Percentiles rank a stretch among this genome's conserved stretches.
These are phyloP conservation scores for Bubo blakistoni DNA, from an alignment of 2,113 vertebrate species.

Conservation along the genomic window DNA sequence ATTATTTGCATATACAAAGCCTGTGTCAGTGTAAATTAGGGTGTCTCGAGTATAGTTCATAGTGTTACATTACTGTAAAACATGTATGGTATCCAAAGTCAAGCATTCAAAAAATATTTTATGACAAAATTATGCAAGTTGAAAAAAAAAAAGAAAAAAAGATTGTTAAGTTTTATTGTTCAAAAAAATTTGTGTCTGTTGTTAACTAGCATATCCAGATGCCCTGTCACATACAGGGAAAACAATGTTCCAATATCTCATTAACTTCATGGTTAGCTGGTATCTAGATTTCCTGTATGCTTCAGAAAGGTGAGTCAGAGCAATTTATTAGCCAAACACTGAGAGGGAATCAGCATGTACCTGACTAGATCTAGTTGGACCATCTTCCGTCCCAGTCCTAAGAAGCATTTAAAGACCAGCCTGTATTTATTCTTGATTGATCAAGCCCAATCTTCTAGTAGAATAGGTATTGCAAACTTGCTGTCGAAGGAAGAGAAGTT, in stretches of 20 bases:
- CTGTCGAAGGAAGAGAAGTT: not conserved
- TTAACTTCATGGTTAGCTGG: not conserved
- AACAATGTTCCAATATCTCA: not conserved
- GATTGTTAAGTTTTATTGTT: not conserved
- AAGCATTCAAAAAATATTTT: not conserved
- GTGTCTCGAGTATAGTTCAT: not conserved
- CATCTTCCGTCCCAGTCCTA: not conserved
- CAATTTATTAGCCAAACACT: not conserved
- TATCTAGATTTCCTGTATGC: not conserved
- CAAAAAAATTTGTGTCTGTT: not conserved
- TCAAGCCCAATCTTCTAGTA: not conserved
- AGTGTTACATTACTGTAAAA: not conserved
- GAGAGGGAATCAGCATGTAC: not conserved
- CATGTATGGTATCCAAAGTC: not conserved
- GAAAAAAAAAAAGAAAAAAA: not conserved
- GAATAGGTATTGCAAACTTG: not conserved
- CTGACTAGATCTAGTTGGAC: not conserved
- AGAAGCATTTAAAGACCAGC: not conserved
- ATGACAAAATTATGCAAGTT: not conserved
- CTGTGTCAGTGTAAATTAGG: not conserved
- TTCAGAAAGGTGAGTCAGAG: not conserved
- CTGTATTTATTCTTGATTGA: not conserved
- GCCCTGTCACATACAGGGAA: not conserved
- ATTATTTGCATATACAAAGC: not conserved
- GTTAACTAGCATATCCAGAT: not conserved